Conservation (phyloP, 2,797 vertebrate genomes). For the Thripadectes ignobilis region DNA sequence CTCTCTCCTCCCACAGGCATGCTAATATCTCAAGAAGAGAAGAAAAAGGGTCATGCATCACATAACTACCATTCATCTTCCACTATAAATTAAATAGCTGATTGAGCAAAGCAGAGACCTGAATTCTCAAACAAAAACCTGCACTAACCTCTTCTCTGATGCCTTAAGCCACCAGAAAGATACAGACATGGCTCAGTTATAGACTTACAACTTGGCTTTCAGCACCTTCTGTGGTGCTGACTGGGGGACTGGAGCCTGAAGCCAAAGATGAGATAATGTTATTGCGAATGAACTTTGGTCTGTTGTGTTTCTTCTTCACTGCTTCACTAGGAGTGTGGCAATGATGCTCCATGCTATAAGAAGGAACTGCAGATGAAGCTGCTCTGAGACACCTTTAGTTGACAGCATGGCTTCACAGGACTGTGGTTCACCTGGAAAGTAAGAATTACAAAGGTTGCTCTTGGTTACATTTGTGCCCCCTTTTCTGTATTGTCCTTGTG, state of each 20-base stretch:
- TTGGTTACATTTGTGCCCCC: rapidly evolving
- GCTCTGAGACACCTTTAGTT: neutral
- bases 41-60: neutral
- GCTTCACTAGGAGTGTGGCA: rapidly evolving
- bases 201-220: neutral
- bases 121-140: neutral
- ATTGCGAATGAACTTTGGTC: no score
- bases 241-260: neutral
- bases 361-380: neutral
- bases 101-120: neutral
- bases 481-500: neutral
- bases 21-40: neutral
- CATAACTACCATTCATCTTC: neutral
- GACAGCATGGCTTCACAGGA: neutral
- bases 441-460: neutral
- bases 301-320: neutral
- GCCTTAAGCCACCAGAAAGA: neutral
- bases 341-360: neutral
- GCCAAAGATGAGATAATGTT: neutral
- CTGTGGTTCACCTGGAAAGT: neutral
- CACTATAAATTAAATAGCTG: neutral
- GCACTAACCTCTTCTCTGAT: neutral
- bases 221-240: neutral
- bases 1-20: neutral
- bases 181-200: neutral